Evolutionary conservation across 2,797 vertebrate genomes (phyloP).

Genomic region (Peromyscus eremicus): DNA sequence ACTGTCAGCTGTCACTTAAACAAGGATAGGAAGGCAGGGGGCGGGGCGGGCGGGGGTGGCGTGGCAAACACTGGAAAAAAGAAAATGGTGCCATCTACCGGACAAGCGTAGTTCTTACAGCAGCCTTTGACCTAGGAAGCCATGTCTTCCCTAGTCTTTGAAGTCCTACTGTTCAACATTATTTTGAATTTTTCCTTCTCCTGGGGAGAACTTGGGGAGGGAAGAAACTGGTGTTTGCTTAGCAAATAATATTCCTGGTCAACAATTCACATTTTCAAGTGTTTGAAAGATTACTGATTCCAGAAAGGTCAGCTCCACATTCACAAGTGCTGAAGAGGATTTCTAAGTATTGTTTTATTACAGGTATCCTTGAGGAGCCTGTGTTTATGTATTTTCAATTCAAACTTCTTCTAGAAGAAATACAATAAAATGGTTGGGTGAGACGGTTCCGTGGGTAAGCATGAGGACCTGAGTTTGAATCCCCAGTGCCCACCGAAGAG

Average conservation of each 20-base stretch:
- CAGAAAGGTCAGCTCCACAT: background rate
- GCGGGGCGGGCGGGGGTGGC: background rate
- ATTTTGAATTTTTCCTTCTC: conserved; percentile 13
- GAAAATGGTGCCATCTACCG: conserved; percentile 85
- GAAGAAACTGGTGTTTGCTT: conserved; percentile 48
- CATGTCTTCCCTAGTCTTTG: background rate
- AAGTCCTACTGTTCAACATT: background rate
- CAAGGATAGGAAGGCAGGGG: background rate
- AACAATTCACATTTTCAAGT: conserved; percentile 1
- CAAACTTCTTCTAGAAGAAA: background rate
- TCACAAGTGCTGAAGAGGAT: background rate
- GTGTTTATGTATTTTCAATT: conserved; percentile 32
- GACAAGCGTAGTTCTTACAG: conserved; percentile 37
- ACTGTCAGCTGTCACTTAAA: conserved; percentile 59
- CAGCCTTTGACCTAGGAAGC: conserved; percentile 28
- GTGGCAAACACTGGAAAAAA: conserved; percentile 59
- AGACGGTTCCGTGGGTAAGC: background rate
- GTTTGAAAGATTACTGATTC: conserved; percentile 48
- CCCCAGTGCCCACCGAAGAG: background rate
- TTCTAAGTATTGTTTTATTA: background rate
- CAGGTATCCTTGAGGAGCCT: background rate
- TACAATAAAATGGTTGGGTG: background rate
- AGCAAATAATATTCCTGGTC: conserved; percentile 33
- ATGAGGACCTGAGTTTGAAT: background rate
- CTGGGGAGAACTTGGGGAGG: background rate